phyloP scores from a whole-genome alignment of 2,113 vertebrate genomes.

The Cryptoleucopteryx plumbea region DNA sequence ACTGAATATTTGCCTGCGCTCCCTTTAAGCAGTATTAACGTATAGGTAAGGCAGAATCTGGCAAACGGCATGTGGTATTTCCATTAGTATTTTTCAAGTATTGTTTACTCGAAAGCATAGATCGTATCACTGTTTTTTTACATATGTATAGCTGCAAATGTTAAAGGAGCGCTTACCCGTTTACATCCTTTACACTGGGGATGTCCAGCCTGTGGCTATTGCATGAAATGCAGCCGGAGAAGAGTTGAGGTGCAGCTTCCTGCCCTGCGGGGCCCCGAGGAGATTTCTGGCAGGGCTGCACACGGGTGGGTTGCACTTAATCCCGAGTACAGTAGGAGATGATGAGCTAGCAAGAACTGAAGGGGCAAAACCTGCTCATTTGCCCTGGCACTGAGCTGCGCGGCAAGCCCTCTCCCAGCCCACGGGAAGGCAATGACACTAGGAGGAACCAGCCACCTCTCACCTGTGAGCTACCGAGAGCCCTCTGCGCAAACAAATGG shows the following conservation, averaged over 20 bases:
- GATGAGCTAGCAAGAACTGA: background rate
- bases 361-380: background rate
- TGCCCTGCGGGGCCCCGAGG: background rate
- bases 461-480: background rate
- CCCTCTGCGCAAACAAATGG: no score
- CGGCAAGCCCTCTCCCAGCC: no score
- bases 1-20: background rate
- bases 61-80: fast-evolving
- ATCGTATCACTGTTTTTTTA: background rate
- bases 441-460: no score
- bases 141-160: background rate
- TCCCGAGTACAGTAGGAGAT: background rate
- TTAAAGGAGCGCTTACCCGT: background rate
- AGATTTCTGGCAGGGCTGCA: background rate
- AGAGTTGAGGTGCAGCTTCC: no score
- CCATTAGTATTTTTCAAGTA: background rate
- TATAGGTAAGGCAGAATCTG: fast-evolving
- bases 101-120: background rate
- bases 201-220: background rate
- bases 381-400: no score
- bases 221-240: background rate
- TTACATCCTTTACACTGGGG: background rate
- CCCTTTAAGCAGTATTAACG: background rate
- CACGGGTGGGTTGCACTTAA: no score
- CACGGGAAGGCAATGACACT: no score